Conservation (phyloP, 2,113 vertebrate species). For the Atlantisia rogersi region DNA sequence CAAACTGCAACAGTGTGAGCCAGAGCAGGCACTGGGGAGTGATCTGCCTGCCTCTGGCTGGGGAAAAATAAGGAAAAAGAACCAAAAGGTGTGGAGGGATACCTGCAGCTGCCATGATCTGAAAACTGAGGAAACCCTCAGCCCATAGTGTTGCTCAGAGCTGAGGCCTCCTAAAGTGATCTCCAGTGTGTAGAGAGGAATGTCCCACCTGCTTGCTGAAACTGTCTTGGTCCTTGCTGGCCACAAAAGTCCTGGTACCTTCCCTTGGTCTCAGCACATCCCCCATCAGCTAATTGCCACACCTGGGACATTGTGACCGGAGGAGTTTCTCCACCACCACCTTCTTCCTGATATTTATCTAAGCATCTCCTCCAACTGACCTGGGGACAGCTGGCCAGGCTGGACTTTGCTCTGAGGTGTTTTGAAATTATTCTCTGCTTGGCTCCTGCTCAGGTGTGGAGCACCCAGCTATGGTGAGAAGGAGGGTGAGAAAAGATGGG, state of each 20-base stretch:
- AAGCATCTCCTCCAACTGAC: not conserved
- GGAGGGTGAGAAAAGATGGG: accelerated
- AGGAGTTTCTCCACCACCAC: not conserved
- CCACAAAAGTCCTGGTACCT: not conserved
- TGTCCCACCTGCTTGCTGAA: not conserved
- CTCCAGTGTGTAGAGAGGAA: not conserved
- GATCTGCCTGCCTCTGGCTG: not conserved
- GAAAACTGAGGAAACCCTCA: not conserved
- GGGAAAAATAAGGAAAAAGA: too few species aligned
- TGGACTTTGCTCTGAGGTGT: not conserved
- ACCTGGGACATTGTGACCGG: too few species aligned
- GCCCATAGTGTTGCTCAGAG: not conserved
- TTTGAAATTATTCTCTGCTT: not conserved
- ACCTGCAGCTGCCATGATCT: not conserved
- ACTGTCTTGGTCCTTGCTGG: not conserved
- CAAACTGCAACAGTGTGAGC: not conserved
- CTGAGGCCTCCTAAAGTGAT: not conserved
- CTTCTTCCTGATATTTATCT: not conserved
- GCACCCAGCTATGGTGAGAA: not conserved
- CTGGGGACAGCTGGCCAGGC: not conserved
- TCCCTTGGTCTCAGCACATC: not conserved
- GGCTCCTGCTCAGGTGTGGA: not conserved
- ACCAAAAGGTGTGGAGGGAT: not conserved
- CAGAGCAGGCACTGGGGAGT: not conserved
- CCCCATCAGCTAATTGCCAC: not conserved